Evolutionary conservation across 1,140 invertebrate genomes (phyloP).

Genomic region (Bemisia tabaci): DNA sequence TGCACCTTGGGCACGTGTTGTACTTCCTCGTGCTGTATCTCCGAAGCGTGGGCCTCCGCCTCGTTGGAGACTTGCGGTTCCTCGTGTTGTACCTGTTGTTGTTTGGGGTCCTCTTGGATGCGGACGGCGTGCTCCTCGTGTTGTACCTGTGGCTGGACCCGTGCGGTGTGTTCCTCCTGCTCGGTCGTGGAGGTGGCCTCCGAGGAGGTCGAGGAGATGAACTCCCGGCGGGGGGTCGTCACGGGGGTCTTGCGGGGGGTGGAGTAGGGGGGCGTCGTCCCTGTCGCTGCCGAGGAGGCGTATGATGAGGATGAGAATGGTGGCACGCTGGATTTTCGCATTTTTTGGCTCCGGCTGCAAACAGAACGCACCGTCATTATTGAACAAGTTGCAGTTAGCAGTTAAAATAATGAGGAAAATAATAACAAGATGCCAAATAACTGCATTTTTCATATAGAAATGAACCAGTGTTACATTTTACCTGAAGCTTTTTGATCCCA

Average conservation of each 20-base stretch:
- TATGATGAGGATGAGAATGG: not conserved
- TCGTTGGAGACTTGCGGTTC: conserved; percentile 37
- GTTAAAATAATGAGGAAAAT: too few species aligned
- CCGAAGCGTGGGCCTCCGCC: conserved; percentile 21
- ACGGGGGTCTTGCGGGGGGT: not conserved
- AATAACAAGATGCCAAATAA: too few species aligned
- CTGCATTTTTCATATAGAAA: too few species aligned
- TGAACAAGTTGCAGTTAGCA: conserved; percentile 5
- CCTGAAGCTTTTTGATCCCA: too few species aligned
- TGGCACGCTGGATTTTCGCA: not conserved
- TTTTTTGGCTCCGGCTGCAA: conserved; percentile 2
- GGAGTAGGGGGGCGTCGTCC: too few species aligned
- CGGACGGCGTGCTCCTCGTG: not conserved
- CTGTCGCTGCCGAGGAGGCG: too few species aligned
- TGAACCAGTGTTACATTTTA: too few species aligned
- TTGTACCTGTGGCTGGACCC: conserved; percentile 8
- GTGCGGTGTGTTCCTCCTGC: not conserved
- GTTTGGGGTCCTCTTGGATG: not conserved
- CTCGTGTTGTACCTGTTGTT: conserved; percentile 14
- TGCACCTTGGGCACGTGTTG: not conserved
- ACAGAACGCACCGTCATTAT: not conserved
- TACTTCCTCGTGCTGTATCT: conserved; percentile 24
- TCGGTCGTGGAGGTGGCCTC: not conserved
- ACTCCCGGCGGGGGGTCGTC: not conserved
- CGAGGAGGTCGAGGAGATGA: conserved; percentile 24